These are phyloP conservation scores for Falco biarmicus DNA, from an alignment of 2,797 vertebrate genomes.

Conservation along the genomic window DNA sequence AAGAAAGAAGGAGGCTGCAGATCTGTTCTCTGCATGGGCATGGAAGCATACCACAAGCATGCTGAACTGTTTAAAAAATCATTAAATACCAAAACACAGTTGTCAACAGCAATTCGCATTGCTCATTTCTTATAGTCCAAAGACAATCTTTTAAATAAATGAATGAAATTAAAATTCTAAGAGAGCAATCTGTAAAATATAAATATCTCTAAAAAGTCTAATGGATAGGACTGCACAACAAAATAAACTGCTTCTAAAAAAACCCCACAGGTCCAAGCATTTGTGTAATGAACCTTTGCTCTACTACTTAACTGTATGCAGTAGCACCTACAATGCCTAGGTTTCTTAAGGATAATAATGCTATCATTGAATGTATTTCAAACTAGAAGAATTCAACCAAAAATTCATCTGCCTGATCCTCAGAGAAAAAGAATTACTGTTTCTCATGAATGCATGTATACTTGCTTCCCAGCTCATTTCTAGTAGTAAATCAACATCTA, in stretches of 20 bases:
- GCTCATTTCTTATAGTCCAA: not conserved
- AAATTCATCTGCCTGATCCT: not conserved
- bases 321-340: not conserved
- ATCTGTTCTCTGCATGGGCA: not conserved
- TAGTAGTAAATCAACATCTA: not conserved
- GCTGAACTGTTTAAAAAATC: not conserved
- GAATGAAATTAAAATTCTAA: not conserved
- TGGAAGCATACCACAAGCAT: not conserved
- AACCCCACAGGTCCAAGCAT: not conserved
- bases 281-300: not conserved
- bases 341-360: not conserved
- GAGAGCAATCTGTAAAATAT: not conserved
- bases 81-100: not conserved
- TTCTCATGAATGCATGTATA: not conserved
- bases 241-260: not conserved
- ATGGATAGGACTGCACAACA: not conserved
- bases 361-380: not conserved
- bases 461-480: not conserved
- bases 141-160: not conserved
- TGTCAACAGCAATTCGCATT: not conserved
- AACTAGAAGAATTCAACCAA: not conserved
- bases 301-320: not conserved
- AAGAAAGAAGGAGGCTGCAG: not conserved
- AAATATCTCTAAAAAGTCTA: not conserved
- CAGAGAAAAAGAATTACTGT: not conserved